A percentile compares a stretch with the other conserved stretches of the same genome.
These are phyloP conservation scores for Poeciliopsis occidentalis DNA, from an alignment of 2,113 vertebrate genomes.

Conservation along the genomic window DNA sequence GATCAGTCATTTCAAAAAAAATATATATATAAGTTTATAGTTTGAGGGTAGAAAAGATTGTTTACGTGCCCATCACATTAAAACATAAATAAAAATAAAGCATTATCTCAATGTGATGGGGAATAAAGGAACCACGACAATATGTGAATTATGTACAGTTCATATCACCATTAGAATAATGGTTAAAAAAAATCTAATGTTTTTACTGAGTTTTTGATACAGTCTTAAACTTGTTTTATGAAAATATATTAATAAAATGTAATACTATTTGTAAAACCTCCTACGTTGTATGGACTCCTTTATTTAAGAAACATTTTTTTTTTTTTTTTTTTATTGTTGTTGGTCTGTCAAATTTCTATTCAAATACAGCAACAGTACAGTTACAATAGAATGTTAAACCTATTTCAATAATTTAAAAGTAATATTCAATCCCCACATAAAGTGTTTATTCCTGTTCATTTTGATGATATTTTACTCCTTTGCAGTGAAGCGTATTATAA, in stretches of 20 bases:
- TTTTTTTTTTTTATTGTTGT: background rate
- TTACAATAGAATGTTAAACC: no score
- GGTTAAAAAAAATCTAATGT: constrained; percentile 79
- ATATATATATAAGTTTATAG: constrained; percentile 56
- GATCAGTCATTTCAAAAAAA: constrained; percentile 55
- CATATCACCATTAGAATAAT: constrained; percentile 77
- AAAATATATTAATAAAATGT: constrained; percentile 83
- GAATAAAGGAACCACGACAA: constrained; percentile 63
- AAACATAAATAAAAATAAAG: constrained; percentile 43
- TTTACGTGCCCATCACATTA: constrained; percentile 64
- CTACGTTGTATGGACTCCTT: constrained; percentile 49
- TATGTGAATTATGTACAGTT: constrained; percentile 81
- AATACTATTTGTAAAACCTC: constrained; percentile 81
- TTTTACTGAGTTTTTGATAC: constrained; percentile 84
- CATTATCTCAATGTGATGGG: constrained; percentile 67
- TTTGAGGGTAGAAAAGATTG: constrained; percentile 63
- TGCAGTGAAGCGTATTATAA: no score
- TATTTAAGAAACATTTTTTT: constrained; percentile 12
- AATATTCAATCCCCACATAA: no score
- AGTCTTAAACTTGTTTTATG: constrained; percentile 82
- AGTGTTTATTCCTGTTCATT: no score
- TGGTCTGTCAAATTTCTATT: no score
- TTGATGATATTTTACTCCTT: no score
- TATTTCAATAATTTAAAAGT: no score
- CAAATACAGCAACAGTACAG: no score